Conservation (phyloP, 1,140 invertebrate species). For the Bombus vancouverensis region DNA sequence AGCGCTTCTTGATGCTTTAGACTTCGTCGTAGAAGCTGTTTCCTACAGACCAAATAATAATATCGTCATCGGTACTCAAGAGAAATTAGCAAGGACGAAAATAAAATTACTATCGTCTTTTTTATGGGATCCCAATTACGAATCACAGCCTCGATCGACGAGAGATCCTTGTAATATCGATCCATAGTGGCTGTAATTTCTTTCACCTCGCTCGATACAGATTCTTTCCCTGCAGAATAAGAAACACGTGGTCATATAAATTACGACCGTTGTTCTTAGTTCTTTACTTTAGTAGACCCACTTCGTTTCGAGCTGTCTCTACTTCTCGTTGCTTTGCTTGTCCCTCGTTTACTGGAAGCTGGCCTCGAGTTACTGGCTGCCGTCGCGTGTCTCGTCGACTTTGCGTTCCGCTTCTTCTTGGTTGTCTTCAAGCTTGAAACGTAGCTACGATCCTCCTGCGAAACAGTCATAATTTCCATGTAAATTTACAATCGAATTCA, state of each 20-base stretch:
- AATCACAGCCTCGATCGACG: conserved; percentile 54
- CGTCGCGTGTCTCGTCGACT: background rate
- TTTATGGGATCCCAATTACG: conserved; percentile 58
- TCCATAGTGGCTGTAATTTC: conserved; percentile 50
- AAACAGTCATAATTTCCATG: background rate
- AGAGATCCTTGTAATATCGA: conserved; percentile 56
- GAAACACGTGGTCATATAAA: background rate
- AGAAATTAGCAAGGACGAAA: background rate
- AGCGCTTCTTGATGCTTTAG: background rate
- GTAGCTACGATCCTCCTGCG: background rate
- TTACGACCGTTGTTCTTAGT: background rate
- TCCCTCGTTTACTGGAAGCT: background rate
- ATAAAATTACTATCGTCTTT: conserved; percentile 15
- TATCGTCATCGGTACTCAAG: background rate
- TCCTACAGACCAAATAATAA: conserved; percentile 2
- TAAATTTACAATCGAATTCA: background rate
- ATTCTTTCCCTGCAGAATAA: conserved; percentile 19
- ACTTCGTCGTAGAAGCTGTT: background rate
- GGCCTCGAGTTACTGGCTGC: conserved; percentile 6
- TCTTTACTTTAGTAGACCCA: background rate
- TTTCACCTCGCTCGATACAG: conserved; percentile 9
- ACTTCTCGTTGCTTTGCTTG: conserved; percentile 22
- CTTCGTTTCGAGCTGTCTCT: conserved; percentile 25
- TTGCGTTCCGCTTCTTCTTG: conserved; percentile 4
- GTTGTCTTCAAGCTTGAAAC: background rate